Conservation (phyloP, 2,888 invertebrate species). For the Kuschelorhynchus macadamiae region DNA sequence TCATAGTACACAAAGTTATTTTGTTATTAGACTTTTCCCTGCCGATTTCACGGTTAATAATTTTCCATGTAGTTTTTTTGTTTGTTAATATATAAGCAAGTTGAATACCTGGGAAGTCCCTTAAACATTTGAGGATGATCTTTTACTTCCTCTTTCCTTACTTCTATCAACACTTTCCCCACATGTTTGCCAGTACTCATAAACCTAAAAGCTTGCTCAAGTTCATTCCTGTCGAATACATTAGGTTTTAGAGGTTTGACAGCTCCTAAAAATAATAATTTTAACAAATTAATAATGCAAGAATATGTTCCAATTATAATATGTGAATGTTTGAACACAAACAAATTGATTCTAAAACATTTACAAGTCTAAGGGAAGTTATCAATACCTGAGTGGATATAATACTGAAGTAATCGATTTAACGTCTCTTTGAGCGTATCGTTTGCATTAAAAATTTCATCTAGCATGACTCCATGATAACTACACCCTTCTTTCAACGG, state of each 20-base stretch:
- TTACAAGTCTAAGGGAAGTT: too few relatives aligned
- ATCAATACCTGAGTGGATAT: constrained; percentile 25
- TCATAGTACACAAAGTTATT: too few relatives aligned
- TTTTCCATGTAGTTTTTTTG: too few relatives aligned
- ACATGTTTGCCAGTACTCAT: constrained; percentile 83
- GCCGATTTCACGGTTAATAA: too few relatives aligned
- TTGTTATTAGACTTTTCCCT: too few relatives aligned
- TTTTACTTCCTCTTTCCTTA: constrained; percentile 57
- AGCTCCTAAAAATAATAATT: constrained; percentile 69
- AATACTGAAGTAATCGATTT: constrained; percentile 21
- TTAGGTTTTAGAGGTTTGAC: constrained; percentile 79
- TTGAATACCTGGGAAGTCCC: too few relatives aligned
- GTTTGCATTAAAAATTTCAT: constrained; percentile 62
- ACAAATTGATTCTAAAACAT: too few relatives aligned
- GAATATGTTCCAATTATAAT: too few relatives aligned
- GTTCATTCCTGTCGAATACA: constrained; percentile 75
- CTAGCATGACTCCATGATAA: constrained; percentile 85
- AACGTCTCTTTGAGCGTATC: constrained; percentile 40
- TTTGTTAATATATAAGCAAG: too few relatives aligned
- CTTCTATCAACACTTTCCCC: constrained; percentile 76
- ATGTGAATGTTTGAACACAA: too few relatives aligned
- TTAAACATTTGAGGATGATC: too few relatives aligned
- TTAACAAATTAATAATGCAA: too few relatives aligned
- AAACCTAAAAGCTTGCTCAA: constrained; percentile 80
- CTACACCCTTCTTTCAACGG: constrained; percentile 80